Percentiles rank a stretch among this genome's conserved stretches.
Evolutionary conservation across 2,888 invertebrate genomes (phyloP).

Genomic region (Globia sparganii): DNA sequence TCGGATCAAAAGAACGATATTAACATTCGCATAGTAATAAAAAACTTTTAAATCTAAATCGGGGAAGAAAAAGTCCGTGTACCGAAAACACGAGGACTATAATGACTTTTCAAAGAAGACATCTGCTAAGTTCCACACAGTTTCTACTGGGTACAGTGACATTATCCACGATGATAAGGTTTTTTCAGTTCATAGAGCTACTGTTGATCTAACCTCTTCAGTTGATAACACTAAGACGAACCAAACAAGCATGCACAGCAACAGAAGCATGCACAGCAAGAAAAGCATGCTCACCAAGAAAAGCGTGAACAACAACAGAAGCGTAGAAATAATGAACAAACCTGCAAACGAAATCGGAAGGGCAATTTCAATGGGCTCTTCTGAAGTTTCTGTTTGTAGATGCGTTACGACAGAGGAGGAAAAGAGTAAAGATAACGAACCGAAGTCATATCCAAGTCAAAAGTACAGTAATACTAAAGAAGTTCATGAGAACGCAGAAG

Average conservation of each 20-base stretch:
- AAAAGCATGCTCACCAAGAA: not conserved
- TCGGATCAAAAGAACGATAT: slow-evolving; percentile 77
- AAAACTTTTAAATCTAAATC: slow-evolving; percentile 75
- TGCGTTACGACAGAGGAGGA: slow-evolving; percentile 37
- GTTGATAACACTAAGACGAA: slow-evolving; percentile 61
- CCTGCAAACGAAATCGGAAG: slow-evolving; percentile 15
- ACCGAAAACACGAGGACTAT: slow-evolving; percentile 31
- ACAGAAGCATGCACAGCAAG: slow-evolving; percentile 3
- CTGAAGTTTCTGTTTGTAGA: slow-evolving; percentile 42
- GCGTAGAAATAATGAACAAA: slow-evolving; percentile 36
- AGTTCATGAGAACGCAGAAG: slow-evolving; percentile 43
- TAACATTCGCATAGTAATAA: slow-evolving; percentile 81
- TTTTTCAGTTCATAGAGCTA: slow-evolving; percentile 76
- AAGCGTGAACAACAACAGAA: slow-evolving; percentile 28
- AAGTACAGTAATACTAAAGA: slow-evolving; percentile 37
- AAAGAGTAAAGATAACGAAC: slow-evolving; percentile 34
- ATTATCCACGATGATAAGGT: slow-evolving; percentile 67
- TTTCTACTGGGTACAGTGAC: slow-evolving; percentile 80
- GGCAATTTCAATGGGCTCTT: slow-evolving; percentile 14
- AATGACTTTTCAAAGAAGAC: slow-evolving; percentile 76
- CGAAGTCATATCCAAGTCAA: slow-evolving; percentile 36
- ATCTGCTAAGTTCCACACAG: slow-evolving; percentile 79
- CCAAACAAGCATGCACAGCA: slow-evolving; percentile 10
- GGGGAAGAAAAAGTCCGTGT: slow-evolving; percentile 52
- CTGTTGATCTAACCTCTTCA: slow-evolving; percentile 74